Conservation (phyloP, 2,888 invertebrate genomes). For the Drosophila mimica region DNA sequence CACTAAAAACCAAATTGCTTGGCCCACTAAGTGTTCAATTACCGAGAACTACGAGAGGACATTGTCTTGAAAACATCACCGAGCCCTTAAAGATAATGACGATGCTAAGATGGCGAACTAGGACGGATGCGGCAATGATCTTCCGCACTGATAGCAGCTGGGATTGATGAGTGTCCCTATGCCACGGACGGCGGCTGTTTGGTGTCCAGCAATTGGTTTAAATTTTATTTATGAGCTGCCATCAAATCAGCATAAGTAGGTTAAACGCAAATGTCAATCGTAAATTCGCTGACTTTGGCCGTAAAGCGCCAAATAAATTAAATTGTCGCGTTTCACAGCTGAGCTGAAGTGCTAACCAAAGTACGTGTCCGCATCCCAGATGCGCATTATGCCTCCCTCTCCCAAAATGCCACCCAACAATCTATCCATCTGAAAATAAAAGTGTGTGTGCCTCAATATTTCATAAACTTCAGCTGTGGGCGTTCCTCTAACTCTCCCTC, state of each 20-base stretch:
- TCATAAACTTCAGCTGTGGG: conserved; percentile 60
- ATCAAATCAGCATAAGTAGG: conserved; percentile 84
- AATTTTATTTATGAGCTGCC: conserved; percentile 82
- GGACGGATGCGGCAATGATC: conserved; percentile 48
- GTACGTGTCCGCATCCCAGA: conserved; percentile 58
- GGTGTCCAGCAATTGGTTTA: conserved; percentile 77
- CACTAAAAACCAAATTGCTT: conserved; percentile 73
- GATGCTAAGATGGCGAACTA: background rate
- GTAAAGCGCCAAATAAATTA: conserved; percentile 78
- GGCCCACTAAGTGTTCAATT: conserved; percentile 78
- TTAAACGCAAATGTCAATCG: conserved; percentile 83
- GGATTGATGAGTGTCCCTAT: conserved; percentile 63
- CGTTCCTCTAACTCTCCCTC: background rate
- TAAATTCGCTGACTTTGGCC: conserved; percentile 76
- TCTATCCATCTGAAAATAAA: conserved; percentile 23
- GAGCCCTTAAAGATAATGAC: conserved; percentile 39
- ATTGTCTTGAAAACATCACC: background rate
- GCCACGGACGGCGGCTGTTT: background rate
- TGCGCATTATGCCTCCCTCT: conserved; percentile 24
- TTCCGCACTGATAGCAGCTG: conserved; percentile 77
- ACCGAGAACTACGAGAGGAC: conserved; percentile 46
- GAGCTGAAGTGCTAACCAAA: conserved; percentile 77
- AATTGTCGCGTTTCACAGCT: conserved; percentile 77
- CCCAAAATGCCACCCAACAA: background rate
- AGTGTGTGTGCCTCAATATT: conserved; percentile 64